Percentiles rank a stretch among this genome's conserved stretches.
Conservation (phyloP, 2,797 vertebrate genomes). For the Amblyraja radiata region DNA sequence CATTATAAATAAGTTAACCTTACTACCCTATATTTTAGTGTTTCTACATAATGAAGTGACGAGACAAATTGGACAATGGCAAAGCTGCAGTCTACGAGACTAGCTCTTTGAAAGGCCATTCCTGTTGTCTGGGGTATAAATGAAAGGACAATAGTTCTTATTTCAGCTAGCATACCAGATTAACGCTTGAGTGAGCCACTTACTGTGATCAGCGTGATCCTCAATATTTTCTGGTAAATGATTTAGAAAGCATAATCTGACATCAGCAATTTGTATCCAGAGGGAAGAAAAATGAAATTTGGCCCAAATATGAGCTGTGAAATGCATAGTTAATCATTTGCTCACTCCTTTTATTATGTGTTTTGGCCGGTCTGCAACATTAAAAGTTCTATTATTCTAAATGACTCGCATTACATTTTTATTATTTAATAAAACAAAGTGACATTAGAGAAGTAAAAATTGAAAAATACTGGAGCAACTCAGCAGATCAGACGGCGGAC, state of each 20-base stretch:
- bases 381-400: background rate
- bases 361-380: background rate
- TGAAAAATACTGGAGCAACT: too few relatives aligned
- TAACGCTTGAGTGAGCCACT: background rate
- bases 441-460: background rate
- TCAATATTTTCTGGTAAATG: background rate
- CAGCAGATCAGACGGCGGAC: too few relatives aligned
- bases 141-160: background rate
- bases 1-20: background rate
- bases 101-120: background rate
- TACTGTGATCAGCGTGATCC: background rate
- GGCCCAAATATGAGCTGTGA: background rate
- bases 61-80: background rate
- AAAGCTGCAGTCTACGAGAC: background rate
- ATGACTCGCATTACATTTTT: background rate
- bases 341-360: background rate
- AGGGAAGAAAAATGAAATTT: background rate
- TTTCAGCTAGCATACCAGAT: background rate
- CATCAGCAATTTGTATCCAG: background rate
- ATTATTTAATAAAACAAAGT: background rate
- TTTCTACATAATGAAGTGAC: background rate
- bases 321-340: background rate
- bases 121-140: background rate
- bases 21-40: background rate
- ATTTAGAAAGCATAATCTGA: background rate